Percentiles rank a stretch among this genome's conserved stretches.
Conservation (phyloP, 2,888 invertebrate genomes). For the Branchellion lobata region DNA sequence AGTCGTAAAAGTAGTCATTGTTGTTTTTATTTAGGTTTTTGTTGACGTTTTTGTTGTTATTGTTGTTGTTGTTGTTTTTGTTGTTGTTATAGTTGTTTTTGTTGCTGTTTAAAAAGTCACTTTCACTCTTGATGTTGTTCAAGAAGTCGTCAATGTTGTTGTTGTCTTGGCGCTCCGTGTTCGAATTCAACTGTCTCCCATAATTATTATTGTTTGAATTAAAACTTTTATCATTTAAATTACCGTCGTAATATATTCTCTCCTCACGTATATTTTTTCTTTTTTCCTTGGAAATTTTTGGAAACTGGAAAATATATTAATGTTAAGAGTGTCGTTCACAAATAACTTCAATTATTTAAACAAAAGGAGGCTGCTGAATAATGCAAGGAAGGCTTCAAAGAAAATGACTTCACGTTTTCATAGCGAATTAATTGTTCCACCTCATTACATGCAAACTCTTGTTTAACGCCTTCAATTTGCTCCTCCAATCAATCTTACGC, state of each 20-base stretch:
- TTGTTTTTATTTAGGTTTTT: no score
- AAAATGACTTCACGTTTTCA: neutral
- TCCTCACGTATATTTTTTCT: neutral
- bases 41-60: no score
- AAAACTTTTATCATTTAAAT: no score
- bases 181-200: neutral
- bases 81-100: no score
- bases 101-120: no score
- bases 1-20: no score
- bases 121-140: no score
- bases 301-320: slow-evolving; percentile 2
- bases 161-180: neutral
- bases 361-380: neutral
- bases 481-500: no score
- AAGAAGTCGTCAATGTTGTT: neutral
- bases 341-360: slow-evolving; percentile 7
- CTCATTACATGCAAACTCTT: no score
- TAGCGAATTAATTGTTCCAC: neutral
- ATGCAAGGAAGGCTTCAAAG: neutral
- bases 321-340: neutral
- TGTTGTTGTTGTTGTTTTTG: no score
- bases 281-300: neutral
- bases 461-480: no score
- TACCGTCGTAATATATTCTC: neutral
- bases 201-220: no score